Evolutionary conservation across 2,888 invertebrate species (phyloP).

Genomic region (Drosophila nigricruria): DNA sequence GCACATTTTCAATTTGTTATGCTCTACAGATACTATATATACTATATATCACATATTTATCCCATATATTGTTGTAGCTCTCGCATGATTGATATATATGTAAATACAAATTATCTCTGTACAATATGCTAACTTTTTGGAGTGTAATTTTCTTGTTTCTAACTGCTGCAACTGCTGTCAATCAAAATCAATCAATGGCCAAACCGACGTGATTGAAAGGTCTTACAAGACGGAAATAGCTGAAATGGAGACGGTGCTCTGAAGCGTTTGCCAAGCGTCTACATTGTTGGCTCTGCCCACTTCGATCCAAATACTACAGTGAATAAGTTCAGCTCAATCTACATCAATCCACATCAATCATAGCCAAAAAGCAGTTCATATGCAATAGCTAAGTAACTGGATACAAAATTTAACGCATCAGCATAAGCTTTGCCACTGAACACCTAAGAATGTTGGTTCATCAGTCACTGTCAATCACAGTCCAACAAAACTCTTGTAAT

Average conservation of each 20-base stretch:
- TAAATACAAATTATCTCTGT: not conserved
- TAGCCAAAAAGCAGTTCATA: not conserved
- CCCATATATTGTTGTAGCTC: not conserved
- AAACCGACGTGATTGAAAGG: slow-evolving; percentile 63
- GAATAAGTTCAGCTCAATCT: slow-evolving; percentile 46
- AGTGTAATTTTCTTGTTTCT: slow-evolving; percentile 14
- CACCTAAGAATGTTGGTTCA: slow-evolving; percentile 5
- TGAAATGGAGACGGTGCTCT: slow-evolving; percentile 96
- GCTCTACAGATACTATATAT: not conserved
- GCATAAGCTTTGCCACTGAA: not conserved
- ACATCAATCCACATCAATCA: slow-evolving; percentile 33
- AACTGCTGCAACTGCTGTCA: slow-evolving; percentile 32
- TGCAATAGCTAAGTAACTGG: not conserved
- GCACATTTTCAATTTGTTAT: slow-evolving; percentile 7
- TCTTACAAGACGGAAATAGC: slow-evolving; percentile 91
- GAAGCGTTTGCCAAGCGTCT: slow-evolving; percentile 54
- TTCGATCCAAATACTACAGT: slow-evolving; percentile 5
- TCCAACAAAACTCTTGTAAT: not conserved
- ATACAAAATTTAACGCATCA: not conserved
- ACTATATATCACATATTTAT: not conserved
- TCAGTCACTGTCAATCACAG: slow-evolving; percentile 11
- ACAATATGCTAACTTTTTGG: slow-evolving; percentile 35
- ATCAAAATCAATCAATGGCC: slow-evolving; percentile 5
- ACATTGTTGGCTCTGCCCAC: slow-evolving; percentile 26
- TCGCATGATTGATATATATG: slow-evolving; percentile 33